Percentiles rank a stretch among this genome's conserved stretches.
Evolutionary conservation across 1,140 invertebrate genomes (phyloP).

Genomic region (Caenorhabditis brenneri): DNA sequence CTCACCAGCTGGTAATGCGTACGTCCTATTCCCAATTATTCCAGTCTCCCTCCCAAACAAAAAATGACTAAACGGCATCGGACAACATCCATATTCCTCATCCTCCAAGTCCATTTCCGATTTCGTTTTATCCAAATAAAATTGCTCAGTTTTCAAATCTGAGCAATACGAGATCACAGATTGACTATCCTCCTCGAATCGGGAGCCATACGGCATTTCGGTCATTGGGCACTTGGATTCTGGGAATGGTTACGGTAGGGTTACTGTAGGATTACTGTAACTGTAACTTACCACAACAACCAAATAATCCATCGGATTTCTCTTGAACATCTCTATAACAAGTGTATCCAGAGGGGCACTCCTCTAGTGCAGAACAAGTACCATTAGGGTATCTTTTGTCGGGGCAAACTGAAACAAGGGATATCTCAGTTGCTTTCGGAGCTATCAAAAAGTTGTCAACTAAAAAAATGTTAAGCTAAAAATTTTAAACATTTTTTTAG

Average conservation of each 20-base stretch:
- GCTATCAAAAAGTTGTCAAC: too few relatives aligned
- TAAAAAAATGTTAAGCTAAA: too few relatives aligned
- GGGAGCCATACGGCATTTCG: background rate
- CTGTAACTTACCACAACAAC: slow-evolving; percentile 2
- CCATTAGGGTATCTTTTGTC: background rate
- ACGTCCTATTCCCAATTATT: background rate
- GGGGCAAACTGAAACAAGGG: background rate
- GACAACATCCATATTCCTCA: background rate
- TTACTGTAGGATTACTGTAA: background rate
- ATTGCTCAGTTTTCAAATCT: background rate
- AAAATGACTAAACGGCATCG: background rate
- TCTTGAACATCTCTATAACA: background rate
- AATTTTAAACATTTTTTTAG: too few relatives aligned
- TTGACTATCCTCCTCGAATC: background rate
- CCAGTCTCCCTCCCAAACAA: background rate
- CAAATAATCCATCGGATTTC: background rate
- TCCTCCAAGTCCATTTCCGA: background rate
- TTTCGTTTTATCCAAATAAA: background rate
- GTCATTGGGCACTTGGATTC: background rate
- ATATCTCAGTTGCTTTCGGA: background rate
- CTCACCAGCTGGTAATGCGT: background rate
- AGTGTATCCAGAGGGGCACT: background rate
- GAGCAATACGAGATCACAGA: background rate
- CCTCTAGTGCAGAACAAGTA: background rate
- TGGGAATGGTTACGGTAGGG: background rate